Evolutionary conservation across 2,888 invertebrate genomes (phyloP).

Genomic region (Idaea straminata): DNA sequence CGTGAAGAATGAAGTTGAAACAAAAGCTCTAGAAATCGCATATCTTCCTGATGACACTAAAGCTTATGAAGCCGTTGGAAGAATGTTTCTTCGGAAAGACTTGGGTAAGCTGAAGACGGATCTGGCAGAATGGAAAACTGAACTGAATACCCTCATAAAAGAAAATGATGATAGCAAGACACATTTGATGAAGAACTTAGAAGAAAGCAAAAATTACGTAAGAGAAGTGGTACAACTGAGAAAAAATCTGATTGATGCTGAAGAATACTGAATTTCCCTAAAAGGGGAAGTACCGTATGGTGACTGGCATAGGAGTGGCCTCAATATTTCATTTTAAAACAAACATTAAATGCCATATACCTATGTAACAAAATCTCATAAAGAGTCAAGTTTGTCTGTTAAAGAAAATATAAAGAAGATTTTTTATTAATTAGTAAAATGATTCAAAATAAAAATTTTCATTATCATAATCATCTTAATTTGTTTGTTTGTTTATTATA

Average conservation of each 20-base stretch:
- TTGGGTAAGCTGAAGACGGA: slow-evolving; percentile 82
- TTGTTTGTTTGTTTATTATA: too few species aligned
- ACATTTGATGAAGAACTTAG: slow-evolving; percentile 89
- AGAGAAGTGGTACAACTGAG: slow-evolving; percentile 31
- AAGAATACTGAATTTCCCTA: too few species aligned
- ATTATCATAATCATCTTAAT: too few species aligned
- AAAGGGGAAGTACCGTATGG: too few species aligned
- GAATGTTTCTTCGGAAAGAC: slow-evolving; percentile 90
- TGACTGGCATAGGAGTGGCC: too few species aligned
- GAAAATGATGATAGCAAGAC: slow-evolving; percentile 86
- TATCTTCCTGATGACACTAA: slow-evolving; percentile 82
- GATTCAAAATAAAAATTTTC: too few species aligned
- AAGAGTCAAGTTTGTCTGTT: too few species aligned
- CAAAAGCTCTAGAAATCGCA: slow-evolving; percentile 84
- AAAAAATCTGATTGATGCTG: slow-evolving; percentile 39
- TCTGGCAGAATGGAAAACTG: slow-evolving; percentile 79
- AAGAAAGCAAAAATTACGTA: slow-evolving; percentile 73
- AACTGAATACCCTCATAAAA: slow-evolving; percentile 84
- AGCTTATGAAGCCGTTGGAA: slow-evolving; percentile 89
- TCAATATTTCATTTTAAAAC: too few species aligned
- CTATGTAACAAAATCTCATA: too few species aligned
- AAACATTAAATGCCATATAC: too few species aligned
- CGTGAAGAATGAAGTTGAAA: slow-evolving; percentile 83
- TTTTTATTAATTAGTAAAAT: too few species aligned
- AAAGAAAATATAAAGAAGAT: too few species aligned